These are phyloP conservation scores for Strix uralensis DNA, from an alignment of 2,113 vertebrate genomes.

Conservation along the genomic window DNA sequence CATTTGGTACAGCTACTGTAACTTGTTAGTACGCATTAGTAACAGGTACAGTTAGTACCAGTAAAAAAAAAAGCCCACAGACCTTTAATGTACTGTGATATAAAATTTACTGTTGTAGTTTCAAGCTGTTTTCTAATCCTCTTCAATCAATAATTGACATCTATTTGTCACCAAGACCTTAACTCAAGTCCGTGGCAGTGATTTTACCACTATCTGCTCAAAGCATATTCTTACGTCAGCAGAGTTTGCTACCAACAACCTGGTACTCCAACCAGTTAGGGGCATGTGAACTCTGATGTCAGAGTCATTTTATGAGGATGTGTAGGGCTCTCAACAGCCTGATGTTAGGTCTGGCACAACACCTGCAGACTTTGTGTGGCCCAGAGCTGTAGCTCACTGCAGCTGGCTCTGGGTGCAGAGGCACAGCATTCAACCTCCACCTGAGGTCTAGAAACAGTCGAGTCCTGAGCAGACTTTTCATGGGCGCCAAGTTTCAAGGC, in stretches of 20 bases:
- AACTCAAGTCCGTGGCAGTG: background rate
- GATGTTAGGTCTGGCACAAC: background rate
- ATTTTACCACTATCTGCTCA: background rate
- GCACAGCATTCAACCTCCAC: rapidly evolving
- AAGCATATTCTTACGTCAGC: rapidly evolving
- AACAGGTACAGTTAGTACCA: background rate
- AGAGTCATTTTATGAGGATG: background rate
- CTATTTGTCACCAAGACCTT: background rate
- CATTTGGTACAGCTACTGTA: background rate
- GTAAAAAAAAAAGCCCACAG: background rate
- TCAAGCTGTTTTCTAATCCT: background rate
- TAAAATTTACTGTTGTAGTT: background rate
- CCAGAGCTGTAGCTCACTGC: background rate
- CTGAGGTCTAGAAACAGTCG: background rate
- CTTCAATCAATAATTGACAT: background rate
- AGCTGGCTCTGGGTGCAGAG: too few relatives aligned
- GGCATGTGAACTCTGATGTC: background rate
- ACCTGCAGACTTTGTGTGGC: background rate
- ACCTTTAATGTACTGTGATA: background rate
- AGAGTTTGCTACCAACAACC: background rate
- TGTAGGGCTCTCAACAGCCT: background rate
- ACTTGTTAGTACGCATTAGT: background rate
- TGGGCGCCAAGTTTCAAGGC: background rate
- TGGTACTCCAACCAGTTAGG: background rate
- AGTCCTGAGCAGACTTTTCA: background rate